Evolutionary conservation across 1,140 invertebrate genomes (phyloP).

Genomic region (Brachionus angularis): DNA sequence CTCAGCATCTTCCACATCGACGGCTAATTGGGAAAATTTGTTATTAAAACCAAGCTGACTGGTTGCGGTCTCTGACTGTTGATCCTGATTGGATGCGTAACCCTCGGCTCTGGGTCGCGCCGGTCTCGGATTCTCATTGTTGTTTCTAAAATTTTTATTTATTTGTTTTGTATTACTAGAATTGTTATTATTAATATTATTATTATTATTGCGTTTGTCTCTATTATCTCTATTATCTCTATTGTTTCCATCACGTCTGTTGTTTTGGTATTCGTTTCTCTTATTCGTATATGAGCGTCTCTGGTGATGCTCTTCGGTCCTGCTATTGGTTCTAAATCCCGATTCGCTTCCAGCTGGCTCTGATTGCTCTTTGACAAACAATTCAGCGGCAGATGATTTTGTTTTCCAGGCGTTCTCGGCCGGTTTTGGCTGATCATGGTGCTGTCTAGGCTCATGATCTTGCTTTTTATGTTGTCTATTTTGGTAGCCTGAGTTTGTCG

Average conservation of each 20-base stretch:
- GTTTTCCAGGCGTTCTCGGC: constrained; percentile 9
- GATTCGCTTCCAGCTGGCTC: neutral
- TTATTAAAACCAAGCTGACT: too few species aligned
- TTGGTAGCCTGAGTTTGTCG: too few species aligned
- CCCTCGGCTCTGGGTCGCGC: too few species aligned
- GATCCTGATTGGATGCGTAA: too few species aligned
- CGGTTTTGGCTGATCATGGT: too few species aligned
- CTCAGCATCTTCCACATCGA: neutral
- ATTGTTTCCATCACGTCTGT: neutral
- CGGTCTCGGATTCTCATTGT: too few species aligned
- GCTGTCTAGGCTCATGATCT: neutral
- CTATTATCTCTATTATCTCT: constrained; percentile 19
- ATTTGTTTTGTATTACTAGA: too few species aligned
- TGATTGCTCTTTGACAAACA: neutral
- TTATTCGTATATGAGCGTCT: neutral
- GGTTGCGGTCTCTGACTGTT: too few species aligned
- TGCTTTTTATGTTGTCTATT: constrained; percentile 6
- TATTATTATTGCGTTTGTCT: too few species aligned
- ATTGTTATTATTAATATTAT: too few species aligned
- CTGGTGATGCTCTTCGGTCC: neutral
- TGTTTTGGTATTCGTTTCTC: constrained; percentile 7
- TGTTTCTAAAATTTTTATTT: too few species aligned
- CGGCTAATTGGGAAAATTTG: neutral
- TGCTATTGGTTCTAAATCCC: neutral
- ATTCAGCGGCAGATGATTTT: neutral